phyloP scores from a whole-genome alignment of 2,888 invertebrate genomes.

The Formica aserva region DNA sequence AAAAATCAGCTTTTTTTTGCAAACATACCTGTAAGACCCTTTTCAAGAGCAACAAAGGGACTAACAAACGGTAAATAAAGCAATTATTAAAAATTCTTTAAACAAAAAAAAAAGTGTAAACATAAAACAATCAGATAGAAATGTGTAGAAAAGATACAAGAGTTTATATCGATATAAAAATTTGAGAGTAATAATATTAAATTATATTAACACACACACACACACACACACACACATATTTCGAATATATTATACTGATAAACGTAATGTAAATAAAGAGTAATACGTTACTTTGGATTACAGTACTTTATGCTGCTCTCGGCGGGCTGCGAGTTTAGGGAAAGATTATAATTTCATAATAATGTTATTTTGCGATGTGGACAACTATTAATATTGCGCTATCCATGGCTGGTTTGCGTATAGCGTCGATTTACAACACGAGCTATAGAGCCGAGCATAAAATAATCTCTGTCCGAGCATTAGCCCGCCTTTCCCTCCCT shows the following conservation, averaged over 20 bases:
- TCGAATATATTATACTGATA: not conserved
- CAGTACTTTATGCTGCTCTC: not conserved
- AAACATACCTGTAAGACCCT: conserved; percentile 4
- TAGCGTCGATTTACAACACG: conserved; percentile 61
- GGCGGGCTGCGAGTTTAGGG: not conserved
- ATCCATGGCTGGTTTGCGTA: conserved; percentile 57
- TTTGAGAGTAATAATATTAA: not conserved
- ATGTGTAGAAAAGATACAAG: not conserved
- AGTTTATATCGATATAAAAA: not conserved
- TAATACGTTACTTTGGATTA: not conserved
- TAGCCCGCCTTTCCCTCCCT: conserved; percentile 26
- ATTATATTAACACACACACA: not conserved
- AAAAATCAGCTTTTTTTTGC: conserved; percentile 34
- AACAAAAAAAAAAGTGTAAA: not conserved
- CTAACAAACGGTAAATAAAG: not conserved
- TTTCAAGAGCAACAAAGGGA: conserved; percentile 6
- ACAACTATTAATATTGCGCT: conserved; percentile 70
- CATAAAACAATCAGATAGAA: not conserved
- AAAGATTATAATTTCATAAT: conserved; percentile 3
- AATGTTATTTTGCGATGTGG: conserved; percentile 55
- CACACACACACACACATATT: not conserved
- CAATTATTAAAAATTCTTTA: conserved; percentile 21
- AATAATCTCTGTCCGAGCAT: conserved; percentile 61
- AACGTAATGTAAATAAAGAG: not conserved
- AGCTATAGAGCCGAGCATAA: conserved; percentile 49